Base-by-base conservation (phyloP, 2,797 vertebrate species). In the Aeoliscus strigatus region DNA sequence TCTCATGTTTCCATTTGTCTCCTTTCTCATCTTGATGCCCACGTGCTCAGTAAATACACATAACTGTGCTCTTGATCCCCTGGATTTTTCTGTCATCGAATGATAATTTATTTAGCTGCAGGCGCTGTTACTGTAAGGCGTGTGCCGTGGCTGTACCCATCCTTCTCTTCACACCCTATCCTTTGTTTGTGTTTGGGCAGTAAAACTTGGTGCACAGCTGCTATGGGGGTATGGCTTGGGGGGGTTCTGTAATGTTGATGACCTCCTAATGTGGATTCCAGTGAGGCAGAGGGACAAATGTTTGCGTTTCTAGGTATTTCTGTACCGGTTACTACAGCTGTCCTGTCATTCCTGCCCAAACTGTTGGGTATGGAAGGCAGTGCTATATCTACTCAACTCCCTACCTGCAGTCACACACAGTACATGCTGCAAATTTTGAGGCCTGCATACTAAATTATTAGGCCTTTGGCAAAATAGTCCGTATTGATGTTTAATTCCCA, bases 241-340 rank as follows among this genome's bases (percentile, higher is more conserved):
- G 47, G 66, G 43, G 40, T 45, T 42, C 48, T 51, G 54, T 62
- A 54, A 75, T 62, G 75, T 53, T 27, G 27, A 66, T 70, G 76
- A 83, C 74, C 82, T 66, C 75, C 60, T 75, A 80, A 82, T 74
- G 81, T 70, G 66, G 70, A 81, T 79, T 85, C 83, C 79, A 78
- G 62, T 42, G 57, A 77, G 53, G 70, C 78, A 73, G 74, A 70
- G 23, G 70, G 38, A 41, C 62, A 70, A 65, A 84, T 67, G 40
- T 83, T 77, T 62, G 50, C 69, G 39, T 31, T 63, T 39, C 21
- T 43, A 59, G 60, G 58, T 66, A 46, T 58, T 53, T 47, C 14
- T 52, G 49, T 77, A 79, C 74, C 0, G 23, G 66, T 60, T 66
- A 29, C 47, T 60, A 53, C 74, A 79, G 58, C 70, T 85, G 25